These are phyloP conservation scores for Encarsia formosa DNA, from an alignment of 2,888 invertebrate species.

Conservation along the genomic window DNA sequence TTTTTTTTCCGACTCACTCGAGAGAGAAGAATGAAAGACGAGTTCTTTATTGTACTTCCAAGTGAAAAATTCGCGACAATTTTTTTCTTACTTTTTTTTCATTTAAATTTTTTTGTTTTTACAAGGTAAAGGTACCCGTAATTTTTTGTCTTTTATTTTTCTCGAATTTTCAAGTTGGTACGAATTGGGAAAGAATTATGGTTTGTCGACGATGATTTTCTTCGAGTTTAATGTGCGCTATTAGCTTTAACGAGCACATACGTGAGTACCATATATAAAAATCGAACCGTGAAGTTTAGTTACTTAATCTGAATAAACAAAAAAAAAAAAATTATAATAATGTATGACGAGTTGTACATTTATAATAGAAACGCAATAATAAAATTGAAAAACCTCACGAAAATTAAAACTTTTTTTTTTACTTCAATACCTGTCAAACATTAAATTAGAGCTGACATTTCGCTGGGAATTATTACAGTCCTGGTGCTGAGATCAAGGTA, in stretches of 20 bases:
- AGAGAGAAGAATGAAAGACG: not conserved
- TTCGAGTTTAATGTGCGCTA: constrained; percentile 9
- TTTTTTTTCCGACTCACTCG: not conserved
- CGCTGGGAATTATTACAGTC: too few species aligned
- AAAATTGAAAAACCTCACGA: constrained; percentile 28
- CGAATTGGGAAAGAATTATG: constrained; percentile 3
- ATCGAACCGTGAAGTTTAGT: constrained; percentile 29
- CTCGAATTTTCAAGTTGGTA: too few species aligned
- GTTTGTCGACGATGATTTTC: constrained; percentile 2
- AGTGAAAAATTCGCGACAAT: too few species aligned
- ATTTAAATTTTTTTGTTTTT: too few species aligned
- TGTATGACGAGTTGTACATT: constrained; percentile 50
- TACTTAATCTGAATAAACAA: constrained; percentile 40
- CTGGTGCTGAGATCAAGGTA: too few species aligned
- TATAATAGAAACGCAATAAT: constrained; percentile 47
- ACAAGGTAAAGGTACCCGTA: too few species aligned
- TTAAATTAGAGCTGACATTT: too few species aligned
- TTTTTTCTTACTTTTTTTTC: too few species aligned
- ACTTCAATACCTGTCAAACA: too few species aligned
- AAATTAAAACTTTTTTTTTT: too few species aligned
- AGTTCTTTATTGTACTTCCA: not conserved
- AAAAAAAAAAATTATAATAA: constrained; percentile 29
- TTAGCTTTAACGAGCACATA: constrained; percentile 12
- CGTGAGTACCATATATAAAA: constrained; percentile 7
- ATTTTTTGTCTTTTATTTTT: too few species aligned